Evolutionary conservation across 2,797 vertebrate species (phyloP), one percentile per base, ranked within the genome.

Genomic region (Takifugu rubripes): DNA sequence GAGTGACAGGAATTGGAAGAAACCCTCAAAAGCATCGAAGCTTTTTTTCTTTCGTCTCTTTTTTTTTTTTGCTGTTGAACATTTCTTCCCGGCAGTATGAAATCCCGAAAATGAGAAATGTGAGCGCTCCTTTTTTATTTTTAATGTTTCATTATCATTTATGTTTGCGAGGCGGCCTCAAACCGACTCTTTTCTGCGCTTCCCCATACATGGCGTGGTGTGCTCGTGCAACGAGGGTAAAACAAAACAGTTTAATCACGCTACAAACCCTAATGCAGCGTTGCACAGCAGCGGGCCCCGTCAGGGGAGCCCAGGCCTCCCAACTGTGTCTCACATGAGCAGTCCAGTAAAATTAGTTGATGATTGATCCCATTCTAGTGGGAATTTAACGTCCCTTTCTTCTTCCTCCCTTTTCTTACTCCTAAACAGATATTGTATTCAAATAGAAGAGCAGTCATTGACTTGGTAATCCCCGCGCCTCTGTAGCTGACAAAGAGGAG

Each of bases 391-490:
- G 65, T 61, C 83, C 68, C 78, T 48, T 48, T 48, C 9, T 47
- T 21, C 12, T 25, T 9, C 45, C 21, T 46, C 7, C 44, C 40
- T 72, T 64, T 58, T 68, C 60, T 64, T 67, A 72, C 68, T 72
- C 73, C 82, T 86, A 89, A 92, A 92, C 83, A 90, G 80, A 90
- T 88, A 86, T 86, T 90, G 71, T 89, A 94, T 94, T 94, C 90
- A 93, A 94, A 93, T 88, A 83, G 77, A 91, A 91, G 87, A 82
- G 62, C 87, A 77, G 72, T 78, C 88, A 88, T 85, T 90, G 93
- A 92, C 89, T 92, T 86, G 82, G 59, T 89, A 93, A 90, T 93
- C 93, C 93, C 91, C 46, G 81, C 85, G 91, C 87, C 89, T 82
- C 86, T 82, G 88, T 84, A 88, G 88, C 87, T 82, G 77, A 75